Evolutionary conservation across 2,888 invertebrate species (phyloP).

Genomic region (Mechanitis mazaeus): DNA sequence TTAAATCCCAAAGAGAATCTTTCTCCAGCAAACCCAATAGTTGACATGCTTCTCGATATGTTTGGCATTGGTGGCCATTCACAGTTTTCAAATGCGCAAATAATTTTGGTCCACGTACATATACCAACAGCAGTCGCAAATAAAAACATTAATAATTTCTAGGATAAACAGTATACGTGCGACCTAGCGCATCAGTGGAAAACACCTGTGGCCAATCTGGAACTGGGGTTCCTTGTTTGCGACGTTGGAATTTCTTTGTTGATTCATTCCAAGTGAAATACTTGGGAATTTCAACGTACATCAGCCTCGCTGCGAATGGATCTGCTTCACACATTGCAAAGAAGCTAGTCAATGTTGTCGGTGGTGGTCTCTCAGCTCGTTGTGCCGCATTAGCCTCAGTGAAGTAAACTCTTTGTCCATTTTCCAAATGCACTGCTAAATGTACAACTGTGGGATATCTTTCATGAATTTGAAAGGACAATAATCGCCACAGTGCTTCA

Average conservation of each 20-base stretch:
- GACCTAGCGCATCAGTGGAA: too few species aligned
- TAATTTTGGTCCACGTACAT: too few species aligned
- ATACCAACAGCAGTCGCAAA: too few species aligned
- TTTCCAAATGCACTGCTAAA: slow-evolving; percentile 30
- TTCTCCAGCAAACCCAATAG: slow-evolving; percentile 34
- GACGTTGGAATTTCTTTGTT: too few species aligned
- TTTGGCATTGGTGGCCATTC: not conserved
- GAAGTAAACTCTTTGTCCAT: slow-evolving; percentile 26
- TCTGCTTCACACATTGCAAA: slow-evolving; percentile 23
- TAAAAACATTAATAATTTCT: too few species aligned
- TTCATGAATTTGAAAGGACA: slow-evolving; percentile 35
- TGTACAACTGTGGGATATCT: slow-evolving; percentile 34
- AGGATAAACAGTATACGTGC: too few species aligned
- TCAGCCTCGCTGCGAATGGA: slow-evolving; percentile 6
- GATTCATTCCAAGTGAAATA: too few species aligned
- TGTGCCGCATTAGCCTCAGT: not conserved
- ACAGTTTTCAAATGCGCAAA: too few species aligned
- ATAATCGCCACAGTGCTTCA: slow-evolving; percentile 31
- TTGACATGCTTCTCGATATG: slow-evolving; percentile 36
- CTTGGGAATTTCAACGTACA: too few species aligned
- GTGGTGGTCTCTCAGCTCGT: slow-evolving; percentile 28
- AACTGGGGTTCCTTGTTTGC: too few species aligned
- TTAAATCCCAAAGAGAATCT: slow-evolving; percentile 31
- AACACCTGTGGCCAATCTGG: too few species aligned
- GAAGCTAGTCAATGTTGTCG: slow-evolving; percentile 27